Percentiles rank a stretch among this genome's conserved stretches.
These are phyloP conservation scores for Leptodactylus fallax DNA, from an alignment of 2,797 vertebrate species.

Conservation along the genomic window DNA sequence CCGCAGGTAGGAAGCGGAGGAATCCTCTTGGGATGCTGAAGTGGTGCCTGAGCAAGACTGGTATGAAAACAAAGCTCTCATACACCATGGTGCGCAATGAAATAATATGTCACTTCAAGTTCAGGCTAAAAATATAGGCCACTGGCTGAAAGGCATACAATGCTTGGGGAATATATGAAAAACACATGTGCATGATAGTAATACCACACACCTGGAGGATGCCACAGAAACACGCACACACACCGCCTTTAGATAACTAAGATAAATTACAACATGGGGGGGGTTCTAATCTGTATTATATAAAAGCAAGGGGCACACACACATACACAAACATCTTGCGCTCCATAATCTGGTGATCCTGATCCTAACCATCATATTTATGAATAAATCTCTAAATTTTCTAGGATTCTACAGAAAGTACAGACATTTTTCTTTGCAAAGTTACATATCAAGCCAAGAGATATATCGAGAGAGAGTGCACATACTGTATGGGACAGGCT, in stretches of 20 bases:
- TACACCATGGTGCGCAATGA: constrained; percentile 7
- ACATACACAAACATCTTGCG: too few relatives aligned
- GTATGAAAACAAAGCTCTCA: constrained; percentile 37
- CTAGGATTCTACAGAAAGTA: not conserved
- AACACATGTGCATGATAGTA: constrained; percentile 19
- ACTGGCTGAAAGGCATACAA: not conserved
- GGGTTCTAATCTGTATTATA: not conserved
- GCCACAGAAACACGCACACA: not conserved
- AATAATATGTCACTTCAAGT: constrained; percentile 34
- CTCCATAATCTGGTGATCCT: too few relatives aligned
- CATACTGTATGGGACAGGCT: too few relatives aligned
- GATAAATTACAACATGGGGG: not conserved
- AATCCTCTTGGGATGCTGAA: constrained; percentile 30
- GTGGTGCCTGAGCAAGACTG: constrained; percentile 20
- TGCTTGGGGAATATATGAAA: constrained; percentile 15
- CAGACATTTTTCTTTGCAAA: too few relatives aligned
- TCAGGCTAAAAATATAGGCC: constrained; percentile 44
- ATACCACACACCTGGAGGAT: constrained; percentile 28
- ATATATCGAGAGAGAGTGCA: too few relatives aligned
- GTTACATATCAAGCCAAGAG: too few relatives aligned
- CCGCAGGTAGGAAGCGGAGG: constrained; percentile 56
- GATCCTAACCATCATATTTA: too few relatives aligned
- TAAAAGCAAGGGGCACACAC: not conserved
- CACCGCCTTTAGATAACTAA: not conserved
- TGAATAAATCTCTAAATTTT: too few relatives aligned